Base-by-base conservation (phyloP, 2,113 vertebrate genomes). In the Oncorhynchus kisutch region DNA sequence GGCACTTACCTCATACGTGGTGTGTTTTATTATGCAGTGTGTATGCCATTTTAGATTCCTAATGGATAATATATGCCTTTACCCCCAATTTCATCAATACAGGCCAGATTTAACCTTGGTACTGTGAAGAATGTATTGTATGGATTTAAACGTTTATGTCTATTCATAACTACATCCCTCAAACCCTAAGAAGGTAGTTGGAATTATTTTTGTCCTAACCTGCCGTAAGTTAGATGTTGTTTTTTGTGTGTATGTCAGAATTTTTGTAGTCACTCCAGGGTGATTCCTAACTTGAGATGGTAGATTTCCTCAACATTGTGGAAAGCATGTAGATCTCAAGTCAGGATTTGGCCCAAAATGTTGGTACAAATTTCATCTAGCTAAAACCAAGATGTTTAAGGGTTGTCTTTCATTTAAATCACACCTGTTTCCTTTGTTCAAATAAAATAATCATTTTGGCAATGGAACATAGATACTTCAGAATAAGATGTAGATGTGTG, bases 71-170 rank as follows among this genome's bases (percentile, higher is more conserved):
- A 73, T 48, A 18, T 45, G 1, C 51, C 74, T 77, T 62, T n/a
- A 7, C 65, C 54, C 79, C 34, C 14, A 45, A 45, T 49, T 48
- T 78, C 69, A 66, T 13, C 16, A 77, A 83, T 78, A 68, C 59
- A 14, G 51, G 83, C 69, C 60, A 79, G 72, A 64, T 85, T 85
- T 80, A 12, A 74, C 79, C 80, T 84, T 67, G 76, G 86, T 78
- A 91, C 87, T 92, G 91, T 91, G 90, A 90, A 89, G 74, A 85
- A 84, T 68, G 67, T 68, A n/a, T 68, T 45, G 6, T 16, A 8
- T 39, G 4, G 59, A 11, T 16, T 31, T 34, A 39, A 12, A 45
- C 20, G 4, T 70, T 20, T 70, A 69, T 34, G 16, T 70, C 22
- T 48, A 1, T 24, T 49, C 68, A 70, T 0, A 2, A 70, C 29